Evolutionary conservation across 2,888 invertebrate species (phyloP).

Genomic region (Prosapia bicincta): DNA sequence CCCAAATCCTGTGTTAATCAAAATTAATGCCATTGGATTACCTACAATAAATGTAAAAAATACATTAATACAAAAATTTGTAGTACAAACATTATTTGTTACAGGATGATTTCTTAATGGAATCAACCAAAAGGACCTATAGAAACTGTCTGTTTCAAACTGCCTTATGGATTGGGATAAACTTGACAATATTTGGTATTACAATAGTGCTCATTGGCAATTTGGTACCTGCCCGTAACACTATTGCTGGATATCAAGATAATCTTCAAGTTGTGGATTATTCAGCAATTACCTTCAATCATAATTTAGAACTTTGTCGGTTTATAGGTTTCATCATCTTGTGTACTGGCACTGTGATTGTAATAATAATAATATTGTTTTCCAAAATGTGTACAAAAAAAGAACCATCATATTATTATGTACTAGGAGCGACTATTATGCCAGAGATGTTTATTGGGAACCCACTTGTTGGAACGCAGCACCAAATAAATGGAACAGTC

Average conservation of each 20-base stretch:
- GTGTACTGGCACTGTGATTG: neutral
- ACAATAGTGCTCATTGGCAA: neutral
- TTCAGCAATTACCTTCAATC: neutral
- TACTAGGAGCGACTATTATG: neutral
- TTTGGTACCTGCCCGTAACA: neutral
- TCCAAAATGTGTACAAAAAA: neutral
- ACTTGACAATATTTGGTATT: neutral
- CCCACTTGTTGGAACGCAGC: neutral
- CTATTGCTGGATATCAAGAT: neutral
- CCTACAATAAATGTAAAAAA: too few species aligned
- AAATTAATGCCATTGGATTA: too few species aligned
- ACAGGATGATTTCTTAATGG: neutral
- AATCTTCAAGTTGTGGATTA: neutral
- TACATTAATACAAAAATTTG: too few species aligned
- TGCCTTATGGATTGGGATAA: neutral
- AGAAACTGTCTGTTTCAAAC: neutral
- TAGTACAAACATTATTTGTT: neutral
- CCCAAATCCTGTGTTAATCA: too few species aligned
- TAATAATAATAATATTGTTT: neutral
- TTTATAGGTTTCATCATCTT: neutral
- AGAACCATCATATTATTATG: neutral
- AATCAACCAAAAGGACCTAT: neutral
- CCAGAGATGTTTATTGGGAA: neutral
- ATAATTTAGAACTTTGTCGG: neutral
- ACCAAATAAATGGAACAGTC: neutral